Percentiles rank a stretch among this genome's conserved stretches.
Conservation (phyloP, 1,140 invertebrate species). For the Papilio xuthus region DNA sequence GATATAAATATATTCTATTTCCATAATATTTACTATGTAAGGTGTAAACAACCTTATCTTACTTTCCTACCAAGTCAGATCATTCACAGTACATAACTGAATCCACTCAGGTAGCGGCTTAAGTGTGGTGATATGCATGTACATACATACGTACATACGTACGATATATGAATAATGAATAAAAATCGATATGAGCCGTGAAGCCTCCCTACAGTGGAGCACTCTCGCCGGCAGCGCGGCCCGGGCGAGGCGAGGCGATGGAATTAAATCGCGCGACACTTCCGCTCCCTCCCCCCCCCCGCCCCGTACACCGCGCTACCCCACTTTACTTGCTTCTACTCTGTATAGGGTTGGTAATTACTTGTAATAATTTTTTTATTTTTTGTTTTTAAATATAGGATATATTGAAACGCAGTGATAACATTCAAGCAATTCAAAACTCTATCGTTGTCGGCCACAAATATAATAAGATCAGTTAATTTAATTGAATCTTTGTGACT, state of each 20-base stretch:
- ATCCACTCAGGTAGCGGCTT: neutral
- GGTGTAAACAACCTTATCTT: neutral
- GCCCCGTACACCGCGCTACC: constrained; percentile 35
- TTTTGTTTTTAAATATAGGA: too few relatives aligned
- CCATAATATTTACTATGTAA: neutral
- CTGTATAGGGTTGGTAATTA: constrained; percentile 2
- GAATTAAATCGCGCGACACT: constrained; percentile 80
- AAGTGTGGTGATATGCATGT: constrained; percentile 12
- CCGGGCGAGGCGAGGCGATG: constrained; percentile 75
- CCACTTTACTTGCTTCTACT: constrained; percentile 27
- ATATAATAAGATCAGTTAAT: too few relatives aligned
- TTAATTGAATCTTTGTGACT: too few relatives aligned
- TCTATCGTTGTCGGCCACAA: too few relatives aligned
- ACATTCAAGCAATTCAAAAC: too few relatives aligned
- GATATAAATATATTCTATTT: neutral
- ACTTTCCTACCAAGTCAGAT: neutral
- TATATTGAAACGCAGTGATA: too few relatives aligned
- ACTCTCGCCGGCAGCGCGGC: constrained; percentile 55
- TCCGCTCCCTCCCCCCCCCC: constrained; percentile 57
- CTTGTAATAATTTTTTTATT: neutral
- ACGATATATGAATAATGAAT: constrained; percentile 36
- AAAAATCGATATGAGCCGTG: constrained; percentile 40
- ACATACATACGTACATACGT: neutral
- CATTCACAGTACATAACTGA: neutral
- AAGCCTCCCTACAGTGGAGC: constrained; percentile 46